Base-by-base conservation (phyloP, 2,113 vertebrate species). In the Melozone crissalis region DNA sequence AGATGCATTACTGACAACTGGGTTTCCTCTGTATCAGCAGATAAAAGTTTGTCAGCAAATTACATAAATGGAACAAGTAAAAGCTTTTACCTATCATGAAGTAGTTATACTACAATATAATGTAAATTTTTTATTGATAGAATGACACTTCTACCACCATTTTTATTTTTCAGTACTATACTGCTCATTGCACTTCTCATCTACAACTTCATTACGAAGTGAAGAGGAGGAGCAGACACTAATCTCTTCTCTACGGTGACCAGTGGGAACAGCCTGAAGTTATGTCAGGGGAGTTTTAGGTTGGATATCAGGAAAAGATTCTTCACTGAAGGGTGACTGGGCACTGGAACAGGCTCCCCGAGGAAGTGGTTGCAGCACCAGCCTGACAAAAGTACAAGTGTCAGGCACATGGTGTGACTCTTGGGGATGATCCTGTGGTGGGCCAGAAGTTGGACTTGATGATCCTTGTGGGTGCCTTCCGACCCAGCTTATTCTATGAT, bases 361-460 rank as follows among this genome's bases (percentile, higher is more conserved):
- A 27, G 13, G 18, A 43, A 76, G 37, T 31, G 31, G 10, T 37
- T 8, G 22, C 17, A 37, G 44, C 8, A 3, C 33, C 33, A 68
- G 62, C 7, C 11, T 44, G 11, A 44, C 27, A 27, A 35, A 33
- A 44, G 27, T 4, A 33, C 14, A 59, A 59, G 11, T 10, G 11
- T 52, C 33, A 37, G 46, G 11, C 17, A 37, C 37, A 27, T 4
- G 9, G 19, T 61, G 9, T 43, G 17, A 59, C 26, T 43, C 13
- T 15, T 35, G 26, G 37, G 16, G 31, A 31, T 59, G 26, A 14
- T 26, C 17, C 44, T 44, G 21, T 37, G 54, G 26, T 5, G 27
- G 27, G 27, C 5, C 37, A 52, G 31, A 13, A 76, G 33, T 0
- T 44, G 44, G 9, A 61, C 37, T 52, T 1, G 0, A 37, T 37